phyloP scores from a whole-genome alignment of 2,113 vertebrate genomes.

The Prunella fulvescens region DNA sequence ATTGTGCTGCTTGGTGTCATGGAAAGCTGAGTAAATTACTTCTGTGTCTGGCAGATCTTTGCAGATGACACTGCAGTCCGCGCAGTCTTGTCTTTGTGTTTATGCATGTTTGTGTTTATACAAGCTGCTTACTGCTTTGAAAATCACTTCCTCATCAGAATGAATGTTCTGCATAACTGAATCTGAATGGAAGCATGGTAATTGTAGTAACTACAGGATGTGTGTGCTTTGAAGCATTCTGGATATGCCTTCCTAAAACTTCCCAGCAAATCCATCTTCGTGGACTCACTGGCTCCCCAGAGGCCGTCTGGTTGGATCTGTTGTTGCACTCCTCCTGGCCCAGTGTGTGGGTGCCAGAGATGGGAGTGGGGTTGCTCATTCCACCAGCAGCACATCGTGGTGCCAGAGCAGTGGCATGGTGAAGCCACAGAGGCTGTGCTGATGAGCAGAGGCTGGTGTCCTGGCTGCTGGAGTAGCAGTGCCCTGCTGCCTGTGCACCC shows the following conservation, averaged over 20 bases:
- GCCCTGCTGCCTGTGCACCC: fast-evolving
- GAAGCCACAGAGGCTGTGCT: fast-evolving
- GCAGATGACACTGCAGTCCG: not conserved
- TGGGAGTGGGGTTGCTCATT: not conserved
- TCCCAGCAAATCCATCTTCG: not conserved
- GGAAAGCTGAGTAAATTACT: not conserved
- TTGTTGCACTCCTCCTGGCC: fast-evolving
- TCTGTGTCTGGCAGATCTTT: not conserved
- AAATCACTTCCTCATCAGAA: not conserved
- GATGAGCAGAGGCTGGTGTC: fast-evolving
- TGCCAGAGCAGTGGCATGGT: fast-evolving
- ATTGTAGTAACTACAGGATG: not conserved
- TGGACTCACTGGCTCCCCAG: not conserved
- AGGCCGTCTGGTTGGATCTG: fast-evolving
- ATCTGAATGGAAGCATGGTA: not conserved
- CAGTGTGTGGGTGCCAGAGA: fast-evolving
- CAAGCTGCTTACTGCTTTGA: not conserved
- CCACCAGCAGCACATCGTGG: fast-evolving
- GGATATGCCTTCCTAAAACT: not conserved
- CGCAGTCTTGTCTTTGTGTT: not conserved
- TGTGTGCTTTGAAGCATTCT: not conserved
- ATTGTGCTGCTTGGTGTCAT: not conserved
- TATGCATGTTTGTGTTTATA: not conserved
- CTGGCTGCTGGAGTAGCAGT: fast-evolving
- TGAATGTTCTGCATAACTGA: not conserved